phyloP scores from a whole-genome alignment of 2,113 vertebrate species.

The Hassar affinis region DNA sequence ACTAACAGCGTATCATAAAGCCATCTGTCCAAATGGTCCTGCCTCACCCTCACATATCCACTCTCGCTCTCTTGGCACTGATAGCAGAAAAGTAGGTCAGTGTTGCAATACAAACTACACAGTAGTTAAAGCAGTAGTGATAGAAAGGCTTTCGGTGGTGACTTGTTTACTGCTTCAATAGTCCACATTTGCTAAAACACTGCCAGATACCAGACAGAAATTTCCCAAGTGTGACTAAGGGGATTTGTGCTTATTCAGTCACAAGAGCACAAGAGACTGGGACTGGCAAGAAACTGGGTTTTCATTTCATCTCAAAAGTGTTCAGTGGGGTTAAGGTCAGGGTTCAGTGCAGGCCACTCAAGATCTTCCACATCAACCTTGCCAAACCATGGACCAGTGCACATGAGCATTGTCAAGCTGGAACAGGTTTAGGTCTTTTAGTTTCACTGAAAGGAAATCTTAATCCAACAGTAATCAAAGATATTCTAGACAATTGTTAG shows the following conservation, averaged over 20 bases:
- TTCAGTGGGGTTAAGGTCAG: background rate
- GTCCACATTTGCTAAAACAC: background rate
- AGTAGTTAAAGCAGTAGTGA: background rate
- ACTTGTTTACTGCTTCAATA: slow-evolving; percentile 15
- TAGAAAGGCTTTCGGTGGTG: slow-evolving; percentile 21
- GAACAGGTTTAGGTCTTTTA: background rate
- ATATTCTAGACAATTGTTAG: background rate
- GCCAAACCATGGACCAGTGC: background rate
- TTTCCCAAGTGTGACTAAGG: background rate
- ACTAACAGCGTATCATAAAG: slow-evolving; percentile 7
- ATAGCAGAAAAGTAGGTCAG: slow-evolving; percentile 49
- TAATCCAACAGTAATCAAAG: background rate
- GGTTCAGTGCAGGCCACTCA: background rate
- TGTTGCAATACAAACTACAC: slow-evolving; percentile 26
- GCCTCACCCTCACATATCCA: background rate
- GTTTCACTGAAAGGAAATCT: background rate
- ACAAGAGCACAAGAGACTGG: background rate
- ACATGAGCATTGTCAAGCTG: background rate
- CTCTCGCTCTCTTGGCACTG: background rate
- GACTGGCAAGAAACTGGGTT: background rate
- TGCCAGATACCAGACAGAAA: background rate
- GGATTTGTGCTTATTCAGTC: background rate
- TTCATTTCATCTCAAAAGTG: background rate
- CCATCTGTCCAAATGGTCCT: slow-evolving; percentile 8
- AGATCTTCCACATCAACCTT: background rate